These are phyloP conservation scores for Anhinga rufa DNA, from an alignment of 2,113 vertebrate species.

Conservation along the genomic window DNA sequence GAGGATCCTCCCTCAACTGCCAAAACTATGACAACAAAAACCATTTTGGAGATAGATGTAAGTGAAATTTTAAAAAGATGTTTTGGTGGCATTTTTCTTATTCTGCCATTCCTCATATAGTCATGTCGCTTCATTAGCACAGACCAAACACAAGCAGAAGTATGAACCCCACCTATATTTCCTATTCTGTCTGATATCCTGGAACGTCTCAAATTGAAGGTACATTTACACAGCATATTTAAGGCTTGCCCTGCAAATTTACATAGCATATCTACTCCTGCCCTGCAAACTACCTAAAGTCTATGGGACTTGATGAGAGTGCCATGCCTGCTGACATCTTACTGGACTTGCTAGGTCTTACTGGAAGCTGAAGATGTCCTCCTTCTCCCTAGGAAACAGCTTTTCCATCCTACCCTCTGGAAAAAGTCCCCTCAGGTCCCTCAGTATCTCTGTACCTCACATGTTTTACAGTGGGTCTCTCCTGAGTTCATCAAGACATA, in stretches of 20 bases:
- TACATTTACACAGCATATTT: neutral
- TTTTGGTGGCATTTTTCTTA: neutral
- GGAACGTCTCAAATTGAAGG: neutral
- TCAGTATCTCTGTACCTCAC: no score
- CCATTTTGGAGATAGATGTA: neutral
- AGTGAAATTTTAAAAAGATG: neutral
- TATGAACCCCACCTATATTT: neutral
- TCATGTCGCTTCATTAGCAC: neutral
- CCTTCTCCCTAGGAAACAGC: neutral
- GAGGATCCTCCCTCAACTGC: conserved; percentile 7
- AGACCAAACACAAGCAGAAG: neutral
- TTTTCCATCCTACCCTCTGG: neutral
- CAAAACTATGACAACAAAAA: neutral
- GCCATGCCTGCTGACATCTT: neutral
- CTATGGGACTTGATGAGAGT: neutral
- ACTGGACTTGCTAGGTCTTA: neutral
- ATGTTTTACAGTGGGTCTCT: fast-evolving
- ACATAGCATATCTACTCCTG: neutral
- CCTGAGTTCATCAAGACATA: fast-evolving
- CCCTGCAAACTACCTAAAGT: neutral
- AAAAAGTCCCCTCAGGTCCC: neutral
- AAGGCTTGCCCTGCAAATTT: neutral
- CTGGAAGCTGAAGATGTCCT: neutral
- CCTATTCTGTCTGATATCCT: neutral
- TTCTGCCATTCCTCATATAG: neutral